phyloP scores from a whole-genome alignment of 2,888 invertebrate species.

The Drosophila greeni region DNA sequence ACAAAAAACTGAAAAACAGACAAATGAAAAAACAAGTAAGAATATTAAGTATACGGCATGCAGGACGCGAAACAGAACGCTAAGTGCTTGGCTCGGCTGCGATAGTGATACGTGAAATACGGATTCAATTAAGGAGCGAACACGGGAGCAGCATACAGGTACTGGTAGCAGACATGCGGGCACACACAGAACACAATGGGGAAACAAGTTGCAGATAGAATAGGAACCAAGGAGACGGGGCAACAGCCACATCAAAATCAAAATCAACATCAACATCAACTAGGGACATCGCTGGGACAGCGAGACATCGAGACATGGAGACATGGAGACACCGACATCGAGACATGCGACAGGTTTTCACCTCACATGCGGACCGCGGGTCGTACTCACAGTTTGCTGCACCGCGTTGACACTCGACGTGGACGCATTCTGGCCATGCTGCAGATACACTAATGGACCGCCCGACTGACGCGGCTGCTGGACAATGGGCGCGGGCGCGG shows the following conservation, averaged over 20 bases:
- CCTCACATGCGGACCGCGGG: constrained; percentile 57
- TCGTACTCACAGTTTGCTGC: constrained; percentile 77
- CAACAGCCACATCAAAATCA: constrained; percentile 8
- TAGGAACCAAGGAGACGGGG: constrained; percentile 41
- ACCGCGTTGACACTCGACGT: constrained; percentile 64
- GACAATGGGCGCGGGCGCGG: constrained; percentile 65
- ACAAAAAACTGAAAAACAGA: constrained; percentile 8
- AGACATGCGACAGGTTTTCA: constrained; percentile 49
- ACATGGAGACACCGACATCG: constrained; percentile 12
- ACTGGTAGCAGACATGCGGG: constrained; percentile 24
- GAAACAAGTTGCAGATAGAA: constrained; percentile 38
- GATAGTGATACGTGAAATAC: constrained; percentile 62
- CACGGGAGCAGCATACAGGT: constrained; percentile 22
- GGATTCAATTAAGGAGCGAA: constrained; percentile 63
- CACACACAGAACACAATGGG: constrained; percentile 33
- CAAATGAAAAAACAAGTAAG: background rate
- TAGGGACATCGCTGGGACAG: constrained; percentile 13
- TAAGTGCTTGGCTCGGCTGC: constrained; percentile 52
- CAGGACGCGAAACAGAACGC: constrained; percentile 25
- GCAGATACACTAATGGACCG: constrained; percentile 76
- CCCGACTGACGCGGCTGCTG: constrained; percentile 66
- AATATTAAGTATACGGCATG: constrained; percentile 57
- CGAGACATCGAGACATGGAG: constrained; percentile 10
- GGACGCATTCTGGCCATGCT: constrained; percentile 70
- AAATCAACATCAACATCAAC: constrained; percentile 25